Conservation (phyloP, 2,888 invertebrate genomes). For the Tanytarsus gracilentus region DNA sequence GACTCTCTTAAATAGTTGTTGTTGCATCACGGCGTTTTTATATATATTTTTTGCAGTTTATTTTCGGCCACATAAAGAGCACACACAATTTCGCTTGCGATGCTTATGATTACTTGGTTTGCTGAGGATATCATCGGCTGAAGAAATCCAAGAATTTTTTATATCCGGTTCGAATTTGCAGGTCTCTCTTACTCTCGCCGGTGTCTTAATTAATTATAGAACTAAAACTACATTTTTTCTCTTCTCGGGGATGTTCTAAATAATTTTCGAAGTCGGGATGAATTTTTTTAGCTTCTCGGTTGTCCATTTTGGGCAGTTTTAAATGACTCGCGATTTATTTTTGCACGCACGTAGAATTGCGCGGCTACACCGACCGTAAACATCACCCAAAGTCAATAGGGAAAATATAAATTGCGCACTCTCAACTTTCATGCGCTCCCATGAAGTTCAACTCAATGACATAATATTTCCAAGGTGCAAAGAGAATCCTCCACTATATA, state of each 20-base stretch:
- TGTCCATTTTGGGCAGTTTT: too few species aligned
- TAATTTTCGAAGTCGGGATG: too few species aligned
- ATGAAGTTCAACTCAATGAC: constrained; percentile 23
- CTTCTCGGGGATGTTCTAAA: too few species aligned
- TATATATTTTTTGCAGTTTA: constrained; percentile 26
- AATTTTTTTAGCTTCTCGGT: too few species aligned
- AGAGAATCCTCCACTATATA: constrained; percentile 8
- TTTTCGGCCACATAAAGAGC: constrained; percentile 23
- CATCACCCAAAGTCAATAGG: too few species aligned
- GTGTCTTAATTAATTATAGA: not conserved
- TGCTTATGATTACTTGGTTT: constrained; percentile 16
- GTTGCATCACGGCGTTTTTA: constrained; percentile 24
- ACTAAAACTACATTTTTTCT: too few species aligned
- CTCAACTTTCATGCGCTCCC: constrained; percentile 7
- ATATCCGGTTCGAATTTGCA: constrained; percentile 1
- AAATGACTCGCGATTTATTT: not conserved
- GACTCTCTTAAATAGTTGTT: constrained; percentile 16
- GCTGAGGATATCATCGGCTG: constrained; percentile 24
- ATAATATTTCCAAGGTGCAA: constrained; percentile 27
- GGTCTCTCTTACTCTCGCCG: not conserved
- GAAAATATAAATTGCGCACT: too few species aligned
- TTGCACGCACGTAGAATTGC: not conserved
- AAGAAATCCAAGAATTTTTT: constrained; percentile 27
- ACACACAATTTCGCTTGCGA: not conserved
- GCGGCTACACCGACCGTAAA: too few species aligned